These are phyloP conservation scores for Apomyelois bistriatella DNA, from an alignment of 2,888 invertebrate genomes.

Conservation along the genomic window DNA sequence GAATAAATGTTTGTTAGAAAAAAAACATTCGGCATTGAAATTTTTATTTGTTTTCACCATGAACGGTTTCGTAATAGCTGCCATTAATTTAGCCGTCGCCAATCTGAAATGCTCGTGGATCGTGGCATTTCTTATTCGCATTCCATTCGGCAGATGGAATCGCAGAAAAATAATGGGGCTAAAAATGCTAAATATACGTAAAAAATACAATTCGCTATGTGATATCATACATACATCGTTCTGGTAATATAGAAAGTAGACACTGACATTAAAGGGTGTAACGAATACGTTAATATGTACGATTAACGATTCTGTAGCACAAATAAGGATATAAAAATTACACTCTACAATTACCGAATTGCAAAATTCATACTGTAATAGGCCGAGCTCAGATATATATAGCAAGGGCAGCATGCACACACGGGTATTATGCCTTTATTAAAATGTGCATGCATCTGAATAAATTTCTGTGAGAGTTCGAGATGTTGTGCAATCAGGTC, in stretches of 20 bases:
- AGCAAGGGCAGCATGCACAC: constrained; percentile 1
- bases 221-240: too few relatives aligned
- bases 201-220: too few relatives aligned
- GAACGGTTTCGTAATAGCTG: constrained; percentile 42
- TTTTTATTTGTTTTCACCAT: constrained; percentile 44
- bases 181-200: neutral
- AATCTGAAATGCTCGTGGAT: constrained; percentile 32
- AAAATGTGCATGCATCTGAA: constrained; percentile 57
- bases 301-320: too few relatives aligned
- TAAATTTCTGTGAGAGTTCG: constrained; percentile 34
- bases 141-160: constrained; percentile 23
- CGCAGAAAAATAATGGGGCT: constrained; percentile 7
- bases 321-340: neutral
- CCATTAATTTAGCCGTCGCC: constrained; percentile 44
- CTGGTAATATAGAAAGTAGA: too few relatives aligned
- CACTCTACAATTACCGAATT: neutral
- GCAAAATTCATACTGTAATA: neutral
- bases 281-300: too few relatives aligned
- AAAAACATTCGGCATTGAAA: constrained; percentile 24
- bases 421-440: constrained; percentile 30
- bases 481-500: constrained; percentile 28
- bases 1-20: neutral
- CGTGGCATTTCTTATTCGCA: constrained; percentile 28
- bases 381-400: neutral
- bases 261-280: too few relatives aligned